These are phyloP conservation scores for Drosophila stalkeri DNA, from an alignment of 2,888 invertebrate species.

Conservation along the genomic window DNA sequence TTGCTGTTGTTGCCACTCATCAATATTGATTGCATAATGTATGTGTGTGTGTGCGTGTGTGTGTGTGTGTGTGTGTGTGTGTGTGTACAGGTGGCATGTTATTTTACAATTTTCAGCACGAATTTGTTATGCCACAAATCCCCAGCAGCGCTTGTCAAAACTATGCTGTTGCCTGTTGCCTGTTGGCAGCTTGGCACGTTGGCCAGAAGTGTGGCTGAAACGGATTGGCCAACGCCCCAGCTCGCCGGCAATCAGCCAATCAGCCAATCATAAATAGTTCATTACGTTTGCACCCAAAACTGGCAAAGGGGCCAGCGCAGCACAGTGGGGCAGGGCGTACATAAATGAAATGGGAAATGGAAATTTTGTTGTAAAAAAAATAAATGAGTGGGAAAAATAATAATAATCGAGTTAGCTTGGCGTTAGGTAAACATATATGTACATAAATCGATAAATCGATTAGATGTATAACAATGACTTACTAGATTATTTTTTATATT, in stretches of 20 bases:
- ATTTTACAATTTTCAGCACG: slow-evolving; percentile 63
- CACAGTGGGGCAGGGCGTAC: neutral
- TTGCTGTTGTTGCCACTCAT: slow-evolving; percentile 55
- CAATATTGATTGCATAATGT: slow-evolving; percentile 65
- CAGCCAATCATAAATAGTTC: slow-evolving; percentile 75
- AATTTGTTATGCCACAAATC: slow-evolving; percentile 75
- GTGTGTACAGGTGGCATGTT: slow-evolving; percentile 43
- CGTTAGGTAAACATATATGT: too few species aligned
- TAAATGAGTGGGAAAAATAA: too few species aligned
- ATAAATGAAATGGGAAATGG: neutral
- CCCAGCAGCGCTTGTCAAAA: slow-evolving; percentile 72
- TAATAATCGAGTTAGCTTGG: too few species aligned
- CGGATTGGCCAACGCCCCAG: slow-evolving; percentile 37
- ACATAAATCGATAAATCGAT: too few species aligned
- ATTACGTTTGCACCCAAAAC: slow-evolving; percentile 51
- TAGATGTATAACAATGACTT: too few species aligned
- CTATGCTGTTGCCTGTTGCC: slow-evolving; percentile 17
- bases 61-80: neutral
- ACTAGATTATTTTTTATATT: too few species aligned
- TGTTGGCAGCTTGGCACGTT: slow-evolving; percentile 21
- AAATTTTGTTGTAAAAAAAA: neutral
- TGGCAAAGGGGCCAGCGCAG: slow-evolving; percentile 16
- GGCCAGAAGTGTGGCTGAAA: slow-evolving; percentile 36
- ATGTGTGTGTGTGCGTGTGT: neutral
- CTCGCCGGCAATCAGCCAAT: slow-evolving; percentile 55